Base-by-base conservation (phyloP, 2,797 vertebrate genomes). In the Distichodus sexfasciatus region DNA sequence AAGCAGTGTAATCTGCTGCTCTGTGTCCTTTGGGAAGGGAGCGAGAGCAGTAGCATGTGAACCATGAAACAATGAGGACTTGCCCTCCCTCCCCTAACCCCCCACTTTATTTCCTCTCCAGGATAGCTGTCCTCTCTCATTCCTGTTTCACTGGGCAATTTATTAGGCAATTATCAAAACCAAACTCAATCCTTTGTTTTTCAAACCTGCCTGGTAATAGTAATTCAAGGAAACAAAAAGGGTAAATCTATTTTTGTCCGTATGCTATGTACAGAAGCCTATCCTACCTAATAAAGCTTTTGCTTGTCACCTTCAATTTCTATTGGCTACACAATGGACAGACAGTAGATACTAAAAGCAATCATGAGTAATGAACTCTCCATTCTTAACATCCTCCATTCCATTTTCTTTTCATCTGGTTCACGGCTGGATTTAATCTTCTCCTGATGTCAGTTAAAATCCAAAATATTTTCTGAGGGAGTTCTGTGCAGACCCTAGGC, bases 21-120 rank as follows among this genome's bases (percentile, higher is more conserved):
- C 70, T 82, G 66, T 69, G 75, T 76, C 76, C 77, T 76, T 53
- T 78, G 81, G 75, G 68, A 83, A n/a, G n/a, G n/a, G 29, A 3
- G 26, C 24, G 44, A 26, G 69, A 83, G 75, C 73, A 78, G 83
- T 24, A 12, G 28, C 43, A 71, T 10, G 63, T 85, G 82, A 87
- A 81, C 79, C 40, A 14, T 83, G 46, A 81, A 82, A 84, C 66
- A 72, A 54, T 63, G 23, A 31, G 28, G 65, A 35, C 26, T 24
- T 6, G 15, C 2, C 14, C 57, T 29, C 21, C n/a, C 38, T 19
- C 9, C 24, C 44, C 24, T 9, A 43, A 28, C 6, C 23, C 17
- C n/a, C 40, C 9, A n/a, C 24, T 29, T 26, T 5, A 12, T 29
- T 4, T 21, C 29, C 44, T 44, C 38, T 19, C 23, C 57, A 43